A percentile compares a stretch with the other conserved stretches of the same genome.
phyloP scores from a whole-genome alignment of 2,888 invertebrate genomes.

The Mythimna impura region DNA sequence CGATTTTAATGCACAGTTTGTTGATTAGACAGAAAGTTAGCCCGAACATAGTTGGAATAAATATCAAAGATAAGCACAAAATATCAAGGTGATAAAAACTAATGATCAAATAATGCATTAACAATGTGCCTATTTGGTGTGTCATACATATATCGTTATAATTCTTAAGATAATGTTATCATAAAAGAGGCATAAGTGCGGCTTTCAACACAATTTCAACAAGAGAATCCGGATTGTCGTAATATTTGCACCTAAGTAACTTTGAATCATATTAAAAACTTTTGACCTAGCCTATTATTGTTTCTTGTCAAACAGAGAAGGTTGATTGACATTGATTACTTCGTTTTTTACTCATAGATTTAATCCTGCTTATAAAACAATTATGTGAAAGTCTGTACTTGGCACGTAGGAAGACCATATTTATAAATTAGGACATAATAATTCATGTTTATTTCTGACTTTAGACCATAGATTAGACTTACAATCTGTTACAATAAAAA shows the following conservation, averaged over 20 bases:
- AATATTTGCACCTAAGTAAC: background rate
- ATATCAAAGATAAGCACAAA: too few species aligned
- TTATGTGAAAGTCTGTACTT: too few species aligned
- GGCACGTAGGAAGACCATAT: too few species aligned
- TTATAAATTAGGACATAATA: too few species aligned
- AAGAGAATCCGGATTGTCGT: background rate
- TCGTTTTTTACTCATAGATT: background rate
- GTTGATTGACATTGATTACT: background rate
- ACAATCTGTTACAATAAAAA: too few species aligned
- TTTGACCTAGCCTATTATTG: background rate
- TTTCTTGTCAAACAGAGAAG: background rate
- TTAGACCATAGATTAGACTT: too few species aligned
- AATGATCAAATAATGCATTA: background rate
- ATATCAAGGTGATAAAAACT: background rate
- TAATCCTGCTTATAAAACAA: background rate
- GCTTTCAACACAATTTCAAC: background rate
- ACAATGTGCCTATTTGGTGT: background rate
- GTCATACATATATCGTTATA: background rate
- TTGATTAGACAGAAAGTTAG: background rate
- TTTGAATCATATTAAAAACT: background rate
- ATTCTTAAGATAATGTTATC: background rate
- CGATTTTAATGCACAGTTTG: background rate
- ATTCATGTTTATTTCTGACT: too few species aligned
- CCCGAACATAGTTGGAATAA: background rate
- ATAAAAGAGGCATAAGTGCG: background rate